Conservation (phyloP, 2,113 vertebrate species). For the Hepsetus odoe region DNA sequence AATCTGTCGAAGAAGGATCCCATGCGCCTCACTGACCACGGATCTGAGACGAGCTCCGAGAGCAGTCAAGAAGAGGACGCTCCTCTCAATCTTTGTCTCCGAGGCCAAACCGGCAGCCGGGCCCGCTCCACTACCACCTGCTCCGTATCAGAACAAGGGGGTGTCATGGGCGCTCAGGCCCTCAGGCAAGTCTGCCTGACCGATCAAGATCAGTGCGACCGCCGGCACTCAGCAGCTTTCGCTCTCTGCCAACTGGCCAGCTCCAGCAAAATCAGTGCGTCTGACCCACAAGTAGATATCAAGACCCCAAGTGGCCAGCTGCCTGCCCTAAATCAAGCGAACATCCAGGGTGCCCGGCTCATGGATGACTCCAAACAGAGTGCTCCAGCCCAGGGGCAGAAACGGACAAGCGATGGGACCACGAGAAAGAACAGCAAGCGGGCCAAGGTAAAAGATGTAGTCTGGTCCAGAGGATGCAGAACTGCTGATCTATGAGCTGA, state of each 20-base stretch:
- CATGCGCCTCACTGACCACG: constrained; percentile 11
- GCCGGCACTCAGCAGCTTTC: constrained; percentile 91
- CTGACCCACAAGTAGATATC: not conserved
- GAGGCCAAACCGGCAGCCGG: constrained; percentile 68
- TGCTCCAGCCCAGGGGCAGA: constrained; percentile 66
- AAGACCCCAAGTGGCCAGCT: not conserved
- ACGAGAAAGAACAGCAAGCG: constrained; percentile 77
- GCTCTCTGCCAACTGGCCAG: constrained; percentile 92
- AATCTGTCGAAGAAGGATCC: constrained; percentile 86
- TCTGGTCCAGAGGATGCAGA: constrained; percentile 79
- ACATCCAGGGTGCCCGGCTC: not conserved
- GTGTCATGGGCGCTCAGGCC: not conserved
- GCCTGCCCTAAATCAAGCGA: constrained; percentile 46
- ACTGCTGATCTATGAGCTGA: constrained; percentile 67
- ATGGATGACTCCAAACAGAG: not conserved
- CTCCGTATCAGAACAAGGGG: not conserved
- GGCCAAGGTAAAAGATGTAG: constrained; percentile 69
- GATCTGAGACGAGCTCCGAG: constrained; percentile 18
- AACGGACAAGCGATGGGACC: constrained; percentile 77
- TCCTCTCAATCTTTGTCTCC: constrained; percentile 90
- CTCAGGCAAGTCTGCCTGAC: constrained; percentile 30
- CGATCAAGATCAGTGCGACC: constrained; percentile 80
- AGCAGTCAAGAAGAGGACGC: constrained; percentile 72
- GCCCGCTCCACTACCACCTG: not conserved
- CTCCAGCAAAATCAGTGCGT: constrained; percentile 65